Conservation (phyloP, 1,140 invertebrate genomes). For the Aphaenogaster ashmeadi region DNA sequence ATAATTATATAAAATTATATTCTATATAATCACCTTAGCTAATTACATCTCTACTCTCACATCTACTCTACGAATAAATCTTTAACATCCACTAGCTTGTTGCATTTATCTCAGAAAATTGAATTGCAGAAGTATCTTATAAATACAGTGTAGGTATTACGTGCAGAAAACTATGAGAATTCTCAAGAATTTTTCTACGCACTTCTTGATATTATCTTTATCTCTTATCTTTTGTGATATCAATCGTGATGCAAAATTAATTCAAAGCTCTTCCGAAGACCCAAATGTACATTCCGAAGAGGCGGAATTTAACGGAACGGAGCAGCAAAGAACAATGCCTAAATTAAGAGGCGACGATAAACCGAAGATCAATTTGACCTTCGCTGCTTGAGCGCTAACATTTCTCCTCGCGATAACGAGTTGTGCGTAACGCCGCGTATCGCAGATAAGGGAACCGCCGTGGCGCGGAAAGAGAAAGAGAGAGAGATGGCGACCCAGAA, state of each 20-base stretch:
- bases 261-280: background rate
- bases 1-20: no score
- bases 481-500: constrained; percentile 51
- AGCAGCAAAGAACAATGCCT: background rate
- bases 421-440: constrained; percentile 20
- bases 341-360: constrained; percentile 26
- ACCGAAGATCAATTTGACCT: constrained; percentile 28
- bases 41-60: background rate
- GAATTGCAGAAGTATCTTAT: background rate
- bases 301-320: background rate
- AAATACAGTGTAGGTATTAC: background rate
- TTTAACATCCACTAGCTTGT: background rate
- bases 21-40: background rate
- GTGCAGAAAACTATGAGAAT: background rate
- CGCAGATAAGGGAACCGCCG: constrained; percentile 39
- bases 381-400: constrained; percentile 37
- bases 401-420: constrained; percentile 53
- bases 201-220: background rate
- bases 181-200: background rate
- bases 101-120: background rate
- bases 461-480: background rate
- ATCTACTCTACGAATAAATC: background rate
- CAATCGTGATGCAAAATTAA: background rate
- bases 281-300: background rate
- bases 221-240: background rate